phyloP scores from a whole-genome alignment of 2,888 invertebrate species.

The Scaptomyza flava region DNA sequence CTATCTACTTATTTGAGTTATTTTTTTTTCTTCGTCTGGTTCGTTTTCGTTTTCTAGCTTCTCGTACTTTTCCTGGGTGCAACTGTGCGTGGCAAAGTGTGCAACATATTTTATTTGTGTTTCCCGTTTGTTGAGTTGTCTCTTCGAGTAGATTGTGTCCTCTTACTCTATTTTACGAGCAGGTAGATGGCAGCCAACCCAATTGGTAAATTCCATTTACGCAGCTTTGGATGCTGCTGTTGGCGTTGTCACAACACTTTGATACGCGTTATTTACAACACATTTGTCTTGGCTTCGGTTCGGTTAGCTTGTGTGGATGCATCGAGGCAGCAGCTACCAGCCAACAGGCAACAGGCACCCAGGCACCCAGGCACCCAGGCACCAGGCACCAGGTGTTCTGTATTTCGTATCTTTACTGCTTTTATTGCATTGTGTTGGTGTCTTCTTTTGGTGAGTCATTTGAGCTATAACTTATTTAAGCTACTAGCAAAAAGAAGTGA shows the following conservation, averaged over 20 bases:
- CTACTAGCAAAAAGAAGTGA: constrained; percentile 25
- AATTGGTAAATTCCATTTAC: constrained; percentile 36
- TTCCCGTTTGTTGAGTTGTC: constrained; percentile 40
- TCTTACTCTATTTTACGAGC: not conserved
- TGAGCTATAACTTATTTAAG: constrained; percentile 25
- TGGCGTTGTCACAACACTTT: constrained; percentile 66
- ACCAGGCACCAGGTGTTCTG: constrained; percentile 25
- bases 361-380: not conserved
- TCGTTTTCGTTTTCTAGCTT: constrained; percentile 2
- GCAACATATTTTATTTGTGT: constrained; percentile 72
- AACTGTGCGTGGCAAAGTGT: constrained; percentile 64
- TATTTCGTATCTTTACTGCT: constrained; percentile 23
- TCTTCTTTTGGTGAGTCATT: constrained; percentile 6
- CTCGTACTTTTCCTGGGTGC: constrained; percentile 31
- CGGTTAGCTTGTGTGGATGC: constrained; percentile 26
- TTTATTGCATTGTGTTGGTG: constrained; percentile 12
- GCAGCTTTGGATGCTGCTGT: constrained; percentile 36
- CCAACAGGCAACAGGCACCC: not conserved
- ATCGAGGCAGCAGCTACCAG: not conserved
- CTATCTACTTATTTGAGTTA: constrained; percentile 49
- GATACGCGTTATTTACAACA: constrained; percentile 71
- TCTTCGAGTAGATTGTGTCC: constrained; percentile 3
- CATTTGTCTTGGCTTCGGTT: constrained; percentile 73
- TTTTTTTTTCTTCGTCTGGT: constrained; percentile 6
- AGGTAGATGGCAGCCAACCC: not conserved